phyloP scores from a whole-genome alignment of 2,888 invertebrate species.

The Pristionchus fissidentatus region DNA sequence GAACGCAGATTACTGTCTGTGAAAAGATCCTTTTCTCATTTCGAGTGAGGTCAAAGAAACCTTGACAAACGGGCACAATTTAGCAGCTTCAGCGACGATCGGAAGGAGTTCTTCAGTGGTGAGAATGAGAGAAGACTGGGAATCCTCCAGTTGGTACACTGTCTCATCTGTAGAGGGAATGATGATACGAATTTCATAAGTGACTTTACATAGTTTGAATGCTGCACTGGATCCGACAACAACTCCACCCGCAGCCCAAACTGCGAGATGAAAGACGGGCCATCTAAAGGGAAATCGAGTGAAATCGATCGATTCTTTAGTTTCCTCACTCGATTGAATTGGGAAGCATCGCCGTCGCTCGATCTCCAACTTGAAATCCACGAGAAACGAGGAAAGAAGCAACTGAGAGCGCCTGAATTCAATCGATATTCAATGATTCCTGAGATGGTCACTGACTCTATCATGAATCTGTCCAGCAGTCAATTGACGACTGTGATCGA shows the following conservation, averaged over 20 bases:
- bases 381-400: constrained; percentile 11
- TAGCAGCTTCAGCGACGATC: neutral
- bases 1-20: constrained; percentile 10
- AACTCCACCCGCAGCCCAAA: neutral
- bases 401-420: neutral
- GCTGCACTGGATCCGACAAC: constrained; percentile 4
- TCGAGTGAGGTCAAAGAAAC: neutral
- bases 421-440: neutral
- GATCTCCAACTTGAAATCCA: neutral
- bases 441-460: neutral
- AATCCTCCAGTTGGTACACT: constrained; percentile 21
- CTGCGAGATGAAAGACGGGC: neutral
- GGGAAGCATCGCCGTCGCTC: neutral
- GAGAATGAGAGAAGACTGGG: neutral
- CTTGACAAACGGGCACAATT: neutral
- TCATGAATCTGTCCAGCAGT: constrained; percentile 17
- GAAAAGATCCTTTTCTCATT: neutral
- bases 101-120: neutral
- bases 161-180: constrained; percentile 1
- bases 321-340: constrained; percentile 9
- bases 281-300: neutral
- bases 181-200: neutral
- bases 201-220: neutral
- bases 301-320: neutral
- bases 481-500: neutral